Conservation (phyloP, 2,113 vertebrate genomes). For the Serilophus lunatus region DNA sequence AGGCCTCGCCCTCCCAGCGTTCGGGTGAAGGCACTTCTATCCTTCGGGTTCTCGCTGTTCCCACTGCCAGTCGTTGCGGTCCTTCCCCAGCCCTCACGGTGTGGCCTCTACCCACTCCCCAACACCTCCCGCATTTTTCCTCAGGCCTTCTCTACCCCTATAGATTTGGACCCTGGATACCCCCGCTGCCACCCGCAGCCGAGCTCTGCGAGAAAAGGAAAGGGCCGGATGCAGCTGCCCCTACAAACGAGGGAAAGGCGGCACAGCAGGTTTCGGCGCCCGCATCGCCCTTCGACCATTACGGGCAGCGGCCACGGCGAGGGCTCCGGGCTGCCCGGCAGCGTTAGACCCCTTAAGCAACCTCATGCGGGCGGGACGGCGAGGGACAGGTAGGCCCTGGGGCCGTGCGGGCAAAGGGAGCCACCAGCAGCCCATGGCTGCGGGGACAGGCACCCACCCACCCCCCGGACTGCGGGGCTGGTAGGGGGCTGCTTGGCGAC, state of each 20-base stretch:
- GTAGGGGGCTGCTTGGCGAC: neutral
- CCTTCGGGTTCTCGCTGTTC: neutral
- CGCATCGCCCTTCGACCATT: neutral
- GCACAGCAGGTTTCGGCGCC: rapidly evolving
- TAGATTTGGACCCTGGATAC: neutral
- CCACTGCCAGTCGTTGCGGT: rapidly evolving
- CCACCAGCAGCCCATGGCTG: neutral
- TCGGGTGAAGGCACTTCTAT: neutral
- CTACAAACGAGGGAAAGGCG: rapidly evolving
- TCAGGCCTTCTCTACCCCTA: neutral
- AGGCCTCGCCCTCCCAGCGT: rapidly evolving
- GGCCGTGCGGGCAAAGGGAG: neutral
- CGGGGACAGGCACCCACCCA: rapidly evolving
- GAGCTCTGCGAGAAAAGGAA: neutral
- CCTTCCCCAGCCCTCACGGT: neutral
- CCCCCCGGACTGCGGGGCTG: too few species aligned
- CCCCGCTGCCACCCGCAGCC: too few species aligned
- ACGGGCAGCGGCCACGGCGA: rapidly evolving
- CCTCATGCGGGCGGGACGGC: rapidly evolving
- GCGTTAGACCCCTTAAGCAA: rapidly evolving
- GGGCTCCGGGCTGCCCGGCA: neutral
- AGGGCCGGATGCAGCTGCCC: too few species aligned
- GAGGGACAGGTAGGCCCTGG: neutral
- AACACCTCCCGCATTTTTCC: neutral
- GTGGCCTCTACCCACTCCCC: neutral